Base-by-base conservation (phyloP, 1,140 invertebrate genomes). In the Hyposmocoma kahamanoa region DNA sequence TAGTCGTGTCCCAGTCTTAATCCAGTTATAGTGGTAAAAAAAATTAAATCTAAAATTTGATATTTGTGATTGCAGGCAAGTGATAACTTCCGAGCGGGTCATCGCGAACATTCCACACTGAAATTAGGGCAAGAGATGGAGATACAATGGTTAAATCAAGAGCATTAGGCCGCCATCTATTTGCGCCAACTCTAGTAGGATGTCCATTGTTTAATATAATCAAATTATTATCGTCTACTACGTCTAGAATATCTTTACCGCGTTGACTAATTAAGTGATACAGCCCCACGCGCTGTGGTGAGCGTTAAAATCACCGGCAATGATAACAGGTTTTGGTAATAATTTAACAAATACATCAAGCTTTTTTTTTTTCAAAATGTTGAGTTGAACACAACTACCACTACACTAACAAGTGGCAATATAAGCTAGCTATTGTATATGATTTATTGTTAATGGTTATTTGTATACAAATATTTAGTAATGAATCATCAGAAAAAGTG, bases 251-350 rank as follows among this genome's bases (percentile, higher is more conserved):
- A 4, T 28, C 22, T 41, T 9, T 26, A 39, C 46, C 52, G 22
- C 47, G 30, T 15, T n/a, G 6, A 38, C 34, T 22, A 32, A 34
- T 52, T 5, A 13, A 17, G 15, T 26, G n/a, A n/a, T 9, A 13
- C 58, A 50, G 5, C 59, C 59, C 51, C 55, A 61, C 2, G 19
- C 41, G 11, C 34, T 47, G 20, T 62, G 48, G 22, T 46, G 36
- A 34, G 55, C 54, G 42, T 62, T 57, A 28, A 57, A 57, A 38
- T 62, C 59, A 9, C 51, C 59, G 30, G 44, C 53, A 45, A 61
- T 41, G n/a, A 61, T 19, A 9, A 61, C 18, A 36, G 54, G 51
- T 11, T 26, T n/a, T 18, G 58, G 58, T 45, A 56, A 45, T 43
- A 28, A 41, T 19, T 48, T 53, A 17, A 57, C 42, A 41, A 61